These are phyloP conservation scores for Daphoenositta chrysoptera DNA, from an alignment of 2,113 vertebrate species.

Conservation along the genomic window DNA sequence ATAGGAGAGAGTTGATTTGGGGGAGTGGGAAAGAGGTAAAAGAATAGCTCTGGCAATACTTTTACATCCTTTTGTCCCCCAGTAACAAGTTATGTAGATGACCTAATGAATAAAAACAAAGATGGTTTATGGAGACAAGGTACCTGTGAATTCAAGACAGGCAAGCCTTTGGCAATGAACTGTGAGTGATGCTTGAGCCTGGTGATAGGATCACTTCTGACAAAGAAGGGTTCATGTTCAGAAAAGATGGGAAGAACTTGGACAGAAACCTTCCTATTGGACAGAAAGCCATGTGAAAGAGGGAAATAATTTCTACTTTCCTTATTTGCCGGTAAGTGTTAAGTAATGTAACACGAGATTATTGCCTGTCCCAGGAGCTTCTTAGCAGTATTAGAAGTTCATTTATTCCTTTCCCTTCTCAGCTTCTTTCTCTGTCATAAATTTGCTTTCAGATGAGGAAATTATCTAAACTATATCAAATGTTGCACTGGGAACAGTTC, in stretches of 20 bases:
- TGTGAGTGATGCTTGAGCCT: background rate
- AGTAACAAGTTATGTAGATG: background rate
- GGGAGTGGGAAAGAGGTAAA: background rate
- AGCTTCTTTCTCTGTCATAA: background rate
- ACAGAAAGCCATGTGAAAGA: background rate
- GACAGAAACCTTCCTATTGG: background rate
- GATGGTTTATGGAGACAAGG: background rate
- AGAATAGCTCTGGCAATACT: background rate
- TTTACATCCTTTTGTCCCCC: background rate
- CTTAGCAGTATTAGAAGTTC: background rate
- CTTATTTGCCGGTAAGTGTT: background rate
- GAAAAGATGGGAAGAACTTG: background rate
- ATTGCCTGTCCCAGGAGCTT: background rate
- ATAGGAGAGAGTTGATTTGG: background rate
- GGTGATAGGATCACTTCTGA: background rate
- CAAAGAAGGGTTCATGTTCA: background rate
- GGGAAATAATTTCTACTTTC: background rate
- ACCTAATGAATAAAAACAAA: background rate
- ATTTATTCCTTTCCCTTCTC: background rate
- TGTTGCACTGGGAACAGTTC: background rate
- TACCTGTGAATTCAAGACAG: background rate
- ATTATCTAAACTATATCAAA: background rate
- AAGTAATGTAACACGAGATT: background rate
- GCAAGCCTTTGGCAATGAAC: background rate
- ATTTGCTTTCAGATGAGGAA: background rate